Conservation (phyloP, 2,888 invertebrate genomes). For the Notocelia uddmanniana region DNA sequence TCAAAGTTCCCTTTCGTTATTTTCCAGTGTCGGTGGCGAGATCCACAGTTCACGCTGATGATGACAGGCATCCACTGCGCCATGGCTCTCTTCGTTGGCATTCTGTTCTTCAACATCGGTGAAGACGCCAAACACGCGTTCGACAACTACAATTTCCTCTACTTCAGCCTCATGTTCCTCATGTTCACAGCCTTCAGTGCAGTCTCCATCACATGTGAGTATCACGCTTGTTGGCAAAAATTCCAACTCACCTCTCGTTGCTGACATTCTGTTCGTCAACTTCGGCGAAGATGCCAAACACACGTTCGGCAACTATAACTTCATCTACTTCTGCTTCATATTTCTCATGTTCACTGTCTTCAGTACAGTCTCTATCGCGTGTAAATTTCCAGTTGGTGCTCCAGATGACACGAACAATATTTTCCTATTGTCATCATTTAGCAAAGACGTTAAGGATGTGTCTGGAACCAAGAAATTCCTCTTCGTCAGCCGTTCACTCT, state of each 20-base stretch:
- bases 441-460: too few relatives aligned
- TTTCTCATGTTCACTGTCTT: constrained; percentile 98
- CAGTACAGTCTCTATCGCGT: constrained; percentile 94
- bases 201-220: constrained; percentile 96
- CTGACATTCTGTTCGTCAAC: constrained; percentile 93
- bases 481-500: too few relatives aligned
- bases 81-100: constrained; percentile 93
- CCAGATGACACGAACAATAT: too few relatives aligned
- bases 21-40: constrained; percentile 87
- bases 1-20: constrained; percentile 16
- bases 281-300: constrained; percentile 95
- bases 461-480: too few relatives aligned
- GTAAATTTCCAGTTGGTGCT: constrained; percentile 86
- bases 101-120: constrained; percentile 94
- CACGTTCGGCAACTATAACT: constrained; percentile 94
- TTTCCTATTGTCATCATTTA: too few relatives aligned
- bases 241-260: constrained; percentile 87
- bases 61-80: constrained; percentile 91
- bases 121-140: constrained; percentile 92
- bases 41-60: constrained; percentile 91
- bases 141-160: constrained; percentile 95
- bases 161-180: constrained; percentile 96
- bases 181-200: constrained; percentile 98
- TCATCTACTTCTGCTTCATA: constrained; percentile 95
- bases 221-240: constrained; percentile 76